Percentiles rank a stretch among this genome's conserved stretches.
phyloP scores from a whole-genome alignment of 2,888 invertebrate species.

The Anticlea derivata region DNA sequence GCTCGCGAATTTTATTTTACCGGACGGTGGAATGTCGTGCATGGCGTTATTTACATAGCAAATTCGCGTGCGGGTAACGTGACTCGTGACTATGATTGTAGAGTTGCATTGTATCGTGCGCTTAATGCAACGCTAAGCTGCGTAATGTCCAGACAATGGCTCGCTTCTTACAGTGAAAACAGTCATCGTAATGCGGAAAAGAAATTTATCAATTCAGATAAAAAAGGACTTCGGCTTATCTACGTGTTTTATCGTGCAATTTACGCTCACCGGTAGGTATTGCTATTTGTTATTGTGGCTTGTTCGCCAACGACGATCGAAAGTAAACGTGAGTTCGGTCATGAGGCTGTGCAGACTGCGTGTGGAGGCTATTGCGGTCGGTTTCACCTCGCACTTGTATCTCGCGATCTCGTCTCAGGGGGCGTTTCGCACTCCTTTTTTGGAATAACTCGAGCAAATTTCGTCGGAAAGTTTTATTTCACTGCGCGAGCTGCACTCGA shows the following conservation, averaged over 20 bases:
- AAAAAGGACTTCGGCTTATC: constrained; percentile 41
- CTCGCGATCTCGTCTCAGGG: constrained; percentile 67
- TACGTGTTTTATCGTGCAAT: constrained; percentile 16
- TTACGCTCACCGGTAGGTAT: constrained; percentile 16
- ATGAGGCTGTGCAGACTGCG: constrained; percentile 34
- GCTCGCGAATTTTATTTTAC: constrained; percentile 48
- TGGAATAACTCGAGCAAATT: constrained; percentile 83
- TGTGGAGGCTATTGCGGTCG: constrained; percentile 69
- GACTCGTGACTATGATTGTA: constrained; percentile 70
- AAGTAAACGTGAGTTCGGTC: constrained; percentile 47
- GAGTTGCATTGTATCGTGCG: constrained; percentile 65
- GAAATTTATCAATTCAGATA: constrained; percentile 47
- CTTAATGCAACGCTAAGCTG: constrained; percentile 66
- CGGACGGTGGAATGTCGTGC: constrained; percentile 57
- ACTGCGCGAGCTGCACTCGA: constrained; percentile 76
- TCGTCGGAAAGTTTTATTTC: constrained; percentile 79
- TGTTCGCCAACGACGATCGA: constrained; percentile 45
- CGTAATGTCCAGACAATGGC: constrained; percentile 68
- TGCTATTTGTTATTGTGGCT: constrained; percentile 33
- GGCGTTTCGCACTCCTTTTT: constrained; percentile 78
- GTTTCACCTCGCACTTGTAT: constrained; percentile 77
- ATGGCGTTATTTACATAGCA: constrained; percentile 67
- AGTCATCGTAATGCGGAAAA: constrained; percentile 57
- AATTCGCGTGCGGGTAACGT: constrained; percentile 65
- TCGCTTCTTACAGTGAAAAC: constrained; percentile 59